Evolutionary conservation across 2,113 vertebrate genomes (phyloP), one percentile per base, ranked within the genome.

Genomic region (Nanger granti): DNA sequence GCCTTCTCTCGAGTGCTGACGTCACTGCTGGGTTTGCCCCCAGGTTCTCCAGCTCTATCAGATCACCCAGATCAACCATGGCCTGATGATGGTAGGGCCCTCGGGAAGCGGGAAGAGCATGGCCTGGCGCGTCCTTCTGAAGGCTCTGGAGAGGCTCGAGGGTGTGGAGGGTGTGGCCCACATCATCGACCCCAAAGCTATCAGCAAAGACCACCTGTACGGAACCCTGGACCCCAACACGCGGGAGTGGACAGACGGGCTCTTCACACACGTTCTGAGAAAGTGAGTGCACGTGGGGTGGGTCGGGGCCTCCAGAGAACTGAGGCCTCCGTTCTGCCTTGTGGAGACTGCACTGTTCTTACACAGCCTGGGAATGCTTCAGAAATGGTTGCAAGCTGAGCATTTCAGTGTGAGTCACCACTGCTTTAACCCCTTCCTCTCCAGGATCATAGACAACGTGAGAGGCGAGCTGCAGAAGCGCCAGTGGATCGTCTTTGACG

Each of bases 1-100:
- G n/a, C 34, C 20, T 66, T 37, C 76, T 44, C 57, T 1, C 2
- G 2, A 26, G 1, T 1, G 95, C 31, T 60, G 4, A 24, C 0
- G 0, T 0, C 14, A 47, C 41, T 4, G 20, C 12, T 31, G 14
- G 14, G 0, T 83, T 17, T 93, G 96, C 87, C 96, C 10, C 69
- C 98, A 99, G 99, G 99, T 99, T 90, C 99, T 99, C 85, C 99
- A 99, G 97, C 98, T 99, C 12, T 99, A 99, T 96, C 99, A 99
- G 98, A 99, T 99, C 98, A 99, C 99, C 28, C 99, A 99, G 98
- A 99, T 99, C 98, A 99, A 99, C 97, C 99, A 99, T 0, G 99
- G 99, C 20, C 98, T 99, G 97, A 99, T 99, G 99, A 99, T 99
- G 99, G 99, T 99, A 2, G 99, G 99, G 76, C 99, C 99, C 29